Percentiles rank a stretch among this genome's conserved stretches.
Evolutionary conservation across 2,888 invertebrate species (phyloP).

Genomic region (Ecdyonurus torrentis): DNA sequence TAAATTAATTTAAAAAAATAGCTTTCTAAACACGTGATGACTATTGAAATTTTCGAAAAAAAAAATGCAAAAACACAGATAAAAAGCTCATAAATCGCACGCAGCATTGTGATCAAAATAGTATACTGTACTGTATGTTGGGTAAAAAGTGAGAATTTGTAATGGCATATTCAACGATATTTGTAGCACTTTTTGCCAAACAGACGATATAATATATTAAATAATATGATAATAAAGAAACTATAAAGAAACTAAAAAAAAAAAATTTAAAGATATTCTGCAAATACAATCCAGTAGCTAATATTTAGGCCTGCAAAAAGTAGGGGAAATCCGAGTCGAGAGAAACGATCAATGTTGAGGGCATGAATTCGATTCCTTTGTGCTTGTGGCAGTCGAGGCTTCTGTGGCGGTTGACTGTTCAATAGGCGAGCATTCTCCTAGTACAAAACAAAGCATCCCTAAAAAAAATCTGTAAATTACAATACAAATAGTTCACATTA

Average conservation of each 20-base stretch:
- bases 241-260: too few relatives aligned
- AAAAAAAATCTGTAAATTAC: not conserved
- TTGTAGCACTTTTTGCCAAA: too few relatives aligned
- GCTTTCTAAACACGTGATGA: too few relatives aligned
- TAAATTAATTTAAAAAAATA: too few relatives aligned
- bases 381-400: slow-evolving; percentile 30
- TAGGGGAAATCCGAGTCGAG: slow-evolving; percentile 51
- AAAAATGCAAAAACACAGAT: too few relatives aligned
- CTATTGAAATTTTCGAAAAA: not conserved
- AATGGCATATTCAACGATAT: too few relatives aligned
- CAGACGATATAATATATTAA: too few relatives aligned
- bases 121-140: too few relatives aligned
- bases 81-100: too few relatives aligned
- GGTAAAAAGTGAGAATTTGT: too few relatives aligned
- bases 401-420: slow-evolving; percentile 25
- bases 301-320: slow-evolving; percentile 48
- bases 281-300: slow-evolving; percentile 57
- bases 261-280: slow-evolving; percentile 52
- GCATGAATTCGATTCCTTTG: slow-evolving; percentile 44
- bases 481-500: slow-evolving; percentile 6
- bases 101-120: too few relatives aligned
- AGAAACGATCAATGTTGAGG: slow-evolving; percentile 52
- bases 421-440: slow-evolving; percentile 29
- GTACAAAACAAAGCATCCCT: slow-evolving; percentile 16
- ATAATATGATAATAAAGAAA: too few relatives aligned